Conservation (phyloP, 1,140 invertebrate species). For the Brevipalpus yothersi region DNA sequence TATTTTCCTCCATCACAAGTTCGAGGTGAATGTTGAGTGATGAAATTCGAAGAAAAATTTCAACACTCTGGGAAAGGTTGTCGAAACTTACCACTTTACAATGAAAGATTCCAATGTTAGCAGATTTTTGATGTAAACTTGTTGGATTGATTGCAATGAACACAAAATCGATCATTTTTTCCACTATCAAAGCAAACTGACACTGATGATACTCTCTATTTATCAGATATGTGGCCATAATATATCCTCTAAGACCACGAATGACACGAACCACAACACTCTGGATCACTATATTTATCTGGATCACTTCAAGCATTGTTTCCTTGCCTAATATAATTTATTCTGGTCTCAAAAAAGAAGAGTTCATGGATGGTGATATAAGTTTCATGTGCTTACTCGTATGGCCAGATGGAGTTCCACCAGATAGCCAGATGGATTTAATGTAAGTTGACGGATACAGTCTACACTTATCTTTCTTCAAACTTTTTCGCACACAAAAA, state of each 20-base stretch:
- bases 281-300: slow-evolving; percentile 40
- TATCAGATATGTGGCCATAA: slow-evolving; percentile 50
- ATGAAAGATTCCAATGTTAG: too few relatives aligned
- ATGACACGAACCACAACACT: slow-evolving; percentile 49
- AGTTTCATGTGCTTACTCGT: slow-evolving; percentile 19
- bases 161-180: too few relatives aligned
- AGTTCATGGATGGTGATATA: slow-evolving; percentile 32
- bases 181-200: too few relatives aligned
- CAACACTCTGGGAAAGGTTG: too few relatives aligned
- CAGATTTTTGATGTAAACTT: too few relatives aligned
- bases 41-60: too few relatives aligned
- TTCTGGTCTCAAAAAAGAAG: slow-evolving; percentile 38
- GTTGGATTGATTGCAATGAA: too few relatives aligned
- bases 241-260: slow-evolving; percentile 55
- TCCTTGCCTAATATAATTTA: slow-evolving; percentile 60
- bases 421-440: slow-evolving; percentile 4
- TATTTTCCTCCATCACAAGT: too few relatives aligned
- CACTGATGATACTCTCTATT: too few relatives aligned
- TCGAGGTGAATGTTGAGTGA: too few relatives aligned
- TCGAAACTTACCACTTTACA: too few relatives aligned
- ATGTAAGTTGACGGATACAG: slow-evolving; percentile 2
- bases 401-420: slow-evolving; percentile 6
- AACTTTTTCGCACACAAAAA: neutral
- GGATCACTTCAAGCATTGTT: slow-evolving; percentile 44
- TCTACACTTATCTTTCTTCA: neutral